phyloP scores from a whole-genome alignment of 92 coral and sea anemone genomes.

The Virgularia gustaviana region DNA sequence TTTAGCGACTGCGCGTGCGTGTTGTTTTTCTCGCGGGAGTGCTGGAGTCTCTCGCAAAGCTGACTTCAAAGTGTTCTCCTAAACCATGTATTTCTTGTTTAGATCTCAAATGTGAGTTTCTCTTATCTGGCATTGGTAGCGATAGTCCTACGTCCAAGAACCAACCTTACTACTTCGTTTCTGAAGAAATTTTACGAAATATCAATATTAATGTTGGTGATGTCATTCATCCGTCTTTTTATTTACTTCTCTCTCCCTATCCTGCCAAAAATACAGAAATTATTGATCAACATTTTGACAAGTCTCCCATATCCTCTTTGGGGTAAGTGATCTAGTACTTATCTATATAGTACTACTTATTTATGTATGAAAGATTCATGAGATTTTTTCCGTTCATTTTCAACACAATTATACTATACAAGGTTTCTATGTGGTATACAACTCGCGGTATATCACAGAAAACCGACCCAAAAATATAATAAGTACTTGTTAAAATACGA shows the following conservation, averaged over 20 bases:
- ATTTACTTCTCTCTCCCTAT: conserved; percentile 5
- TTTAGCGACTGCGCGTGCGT: no score
- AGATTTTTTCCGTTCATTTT: no score
- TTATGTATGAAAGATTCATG: neutral
- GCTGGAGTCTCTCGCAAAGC: neutral
- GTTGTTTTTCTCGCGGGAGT: no score
- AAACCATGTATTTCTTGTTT: neutral
- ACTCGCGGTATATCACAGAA: no score
- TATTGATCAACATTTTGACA: conserved; percentile 31
- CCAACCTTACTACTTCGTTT: conserved; percentile 57
- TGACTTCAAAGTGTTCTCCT: neutral
- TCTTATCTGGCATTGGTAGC: conserved; percentile 48
- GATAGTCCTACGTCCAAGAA: conserved; percentile 55
- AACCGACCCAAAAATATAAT: no score
- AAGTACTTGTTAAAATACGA: no score
- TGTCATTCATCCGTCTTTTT: conserved; percentile 35
- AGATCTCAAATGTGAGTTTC: conserved; percentile 30
- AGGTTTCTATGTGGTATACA: no score
- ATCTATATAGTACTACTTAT: neutral
- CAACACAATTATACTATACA: no score
- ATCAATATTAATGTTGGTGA: conserved; percentile 70
- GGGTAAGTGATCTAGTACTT: conserved; percentile 56
- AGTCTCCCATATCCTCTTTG: conserved; percentile 57
- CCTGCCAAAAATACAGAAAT: conserved; percentile 27
- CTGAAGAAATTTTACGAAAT: conserved; percentile 48